These are phyloP conservation scores for Agelastica alni DNA, from an alignment of 2,888 invertebrate genomes.

Conservation along the genomic window DNA sequence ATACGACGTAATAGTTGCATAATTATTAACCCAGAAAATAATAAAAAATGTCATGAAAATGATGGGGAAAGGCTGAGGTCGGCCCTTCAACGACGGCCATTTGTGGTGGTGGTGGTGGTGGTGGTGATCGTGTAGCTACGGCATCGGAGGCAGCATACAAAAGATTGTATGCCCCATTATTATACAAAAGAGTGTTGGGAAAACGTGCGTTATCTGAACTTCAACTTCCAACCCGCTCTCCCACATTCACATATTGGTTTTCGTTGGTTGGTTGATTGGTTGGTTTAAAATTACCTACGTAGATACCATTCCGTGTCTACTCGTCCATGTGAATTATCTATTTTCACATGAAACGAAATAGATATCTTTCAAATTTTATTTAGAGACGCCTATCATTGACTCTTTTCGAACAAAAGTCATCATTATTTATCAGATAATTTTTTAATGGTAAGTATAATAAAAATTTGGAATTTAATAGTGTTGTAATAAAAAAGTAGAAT, in stretches of 20 bases:
- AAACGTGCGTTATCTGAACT: conserved; percentile 33
- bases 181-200: conserved; percentile 22
- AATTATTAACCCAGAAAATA: too few species aligned
- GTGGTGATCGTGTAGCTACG: background rate
- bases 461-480: too few species aligned
- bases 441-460: too few species aligned
- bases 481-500: too few species aligned
- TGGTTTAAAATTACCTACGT: conserved; percentile 26
- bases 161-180: conserved; percentile 21
- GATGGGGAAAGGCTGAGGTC: conserved; percentile 1
- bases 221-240: conserved; percentile 22
- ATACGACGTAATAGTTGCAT: too few species aligned
- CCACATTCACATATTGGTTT: conserved; percentile 30
- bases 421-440: too few species aligned
- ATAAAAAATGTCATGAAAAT: too few species aligned
- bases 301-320: background rate
- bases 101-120: background rate
- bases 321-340: conserved; percentile 5
- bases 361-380: background rate
- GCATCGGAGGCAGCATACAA: conserved; percentile 10
- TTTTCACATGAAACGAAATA: conserved; percentile 3
- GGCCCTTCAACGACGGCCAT: background rate
- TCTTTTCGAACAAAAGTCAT: too few species aligned
- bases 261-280: conserved; percentile 16
- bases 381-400: too few species aligned